These are phyloP conservation scores for Drosophila athabasca DNA, from an alignment of 1,140 invertebrate genomes.

Conservation along the genomic window DNA sequence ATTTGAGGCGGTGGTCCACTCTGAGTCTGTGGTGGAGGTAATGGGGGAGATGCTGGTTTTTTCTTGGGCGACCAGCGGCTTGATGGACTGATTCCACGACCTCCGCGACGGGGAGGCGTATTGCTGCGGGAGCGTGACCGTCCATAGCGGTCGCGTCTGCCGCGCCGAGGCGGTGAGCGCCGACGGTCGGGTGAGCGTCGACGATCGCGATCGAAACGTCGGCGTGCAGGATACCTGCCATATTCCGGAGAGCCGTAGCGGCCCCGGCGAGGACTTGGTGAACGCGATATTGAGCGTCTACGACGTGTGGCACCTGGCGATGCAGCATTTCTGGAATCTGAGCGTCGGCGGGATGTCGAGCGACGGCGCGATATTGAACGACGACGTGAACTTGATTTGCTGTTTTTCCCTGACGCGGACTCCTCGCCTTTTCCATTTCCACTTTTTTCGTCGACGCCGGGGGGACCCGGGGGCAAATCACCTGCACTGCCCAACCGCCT, in stretches of 20 bases:
- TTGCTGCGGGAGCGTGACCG: slow-evolving; percentile 64
- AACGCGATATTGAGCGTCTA: slow-evolving; percentile 59
- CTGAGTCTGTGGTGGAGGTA: slow-evolving; percentile 43
- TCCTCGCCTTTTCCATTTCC: slow-evolving; percentile 55
- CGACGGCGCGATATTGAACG: slow-evolving; percentile 56
- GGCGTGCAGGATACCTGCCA: slow-evolving; percentile 59
- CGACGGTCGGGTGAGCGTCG: slow-evolving; percentile 65
- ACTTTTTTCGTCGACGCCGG: slow-evolving; percentile 74
- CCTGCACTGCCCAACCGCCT: slow-evolving; percentile 50
- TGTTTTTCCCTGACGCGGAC: slow-evolving; percentile 45
- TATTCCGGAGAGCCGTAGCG: slow-evolving; percentile 75
- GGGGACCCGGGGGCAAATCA: slow-evolving; percentile 66
- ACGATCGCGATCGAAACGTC: slow-evolving; percentile 55
- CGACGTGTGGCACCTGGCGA: slow-evolving; percentile 56
- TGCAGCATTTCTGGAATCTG: slow-evolving; percentile 55
- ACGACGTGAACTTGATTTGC: slow-evolving; percentile 55
- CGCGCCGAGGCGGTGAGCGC: slow-evolving; percentile 63
- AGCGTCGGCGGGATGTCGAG: slow-evolving; percentile 52
- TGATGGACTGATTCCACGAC: slow-evolving; percentile 32
- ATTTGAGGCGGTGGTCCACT: slow-evolving; percentile 35
- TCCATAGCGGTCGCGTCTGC: slow-evolving; percentile 52
- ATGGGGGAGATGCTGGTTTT: slow-evolving; percentile 70
- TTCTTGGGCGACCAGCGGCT: slow-evolving; percentile 77
- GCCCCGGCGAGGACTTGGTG: slow-evolving; percentile 56
- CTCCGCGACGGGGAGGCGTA: slow-evolving; percentile 45